phyloP scores from a whole-genome alignment of 2,888 invertebrate species.

The Meta bourneti region DNA sequence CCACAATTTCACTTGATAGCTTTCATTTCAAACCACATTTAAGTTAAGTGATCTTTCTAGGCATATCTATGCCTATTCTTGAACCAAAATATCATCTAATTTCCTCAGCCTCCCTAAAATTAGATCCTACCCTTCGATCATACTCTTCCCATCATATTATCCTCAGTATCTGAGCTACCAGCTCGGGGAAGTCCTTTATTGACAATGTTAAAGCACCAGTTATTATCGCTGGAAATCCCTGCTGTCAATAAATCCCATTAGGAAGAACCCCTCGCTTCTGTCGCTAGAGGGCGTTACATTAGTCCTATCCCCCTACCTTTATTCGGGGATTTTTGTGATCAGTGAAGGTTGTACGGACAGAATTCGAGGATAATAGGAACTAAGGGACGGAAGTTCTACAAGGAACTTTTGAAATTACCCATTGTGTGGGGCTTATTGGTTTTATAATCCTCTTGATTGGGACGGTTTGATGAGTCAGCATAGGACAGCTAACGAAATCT shows the following conservation, averaged over 20 bases:
- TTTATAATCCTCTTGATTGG: conserved; percentile 38
- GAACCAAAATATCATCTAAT: background rate
- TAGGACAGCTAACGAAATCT: background rate
- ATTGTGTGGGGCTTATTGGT: conserved; percentile 36
- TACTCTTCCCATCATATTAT: conserved; percentile 30
- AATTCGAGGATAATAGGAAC: conserved; percentile 7
- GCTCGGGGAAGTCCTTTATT: conserved; percentile 32
- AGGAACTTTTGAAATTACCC: background rate
- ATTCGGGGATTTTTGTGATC: conserved; percentile 41
- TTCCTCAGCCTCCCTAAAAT: background rate
- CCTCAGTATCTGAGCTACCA: conserved; percentile 19
- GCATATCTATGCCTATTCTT: background rate
- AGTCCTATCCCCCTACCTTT: conserved; percentile 1
- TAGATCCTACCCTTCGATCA: conserved; percentile 12
- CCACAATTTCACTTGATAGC: too few species aligned
- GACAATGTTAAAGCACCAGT: conserved; percentile 58
- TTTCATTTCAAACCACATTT: too few species aligned
- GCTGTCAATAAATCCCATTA: conserved; percentile 73
- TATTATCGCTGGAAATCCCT: conserved; percentile 69
- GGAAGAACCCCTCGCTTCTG: conserved; percentile 13
- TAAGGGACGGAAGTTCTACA: background rate
- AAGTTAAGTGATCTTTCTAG: background rate
- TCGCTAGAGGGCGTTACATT: conserved; percentile 52
- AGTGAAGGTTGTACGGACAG: conserved; percentile 5
- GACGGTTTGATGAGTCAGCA: conserved; percentile 21